Base-by-base conservation (phyloP, 2,113 vertebrate species). In the Plestiodon gilberti region DNA sequence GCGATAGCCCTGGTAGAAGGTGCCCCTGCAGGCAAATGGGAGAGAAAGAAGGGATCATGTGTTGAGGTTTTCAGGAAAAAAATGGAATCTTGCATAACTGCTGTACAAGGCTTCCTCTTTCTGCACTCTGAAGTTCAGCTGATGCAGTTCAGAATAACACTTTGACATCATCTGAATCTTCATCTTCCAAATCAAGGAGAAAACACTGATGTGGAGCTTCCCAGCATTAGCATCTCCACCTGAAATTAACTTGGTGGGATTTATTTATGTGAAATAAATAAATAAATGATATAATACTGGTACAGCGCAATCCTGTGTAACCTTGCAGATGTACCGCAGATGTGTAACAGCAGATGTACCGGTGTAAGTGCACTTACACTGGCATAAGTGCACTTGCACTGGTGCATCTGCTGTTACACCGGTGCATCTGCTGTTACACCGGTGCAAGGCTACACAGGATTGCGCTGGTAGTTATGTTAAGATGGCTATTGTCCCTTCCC, bases 1-100 rank as follows among this genome's bases (percentile, higher is more conserved):
- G 38, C 96, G 97, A 77, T 99, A 99, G 11, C 98, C 98, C 92
- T 99, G 98, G 89, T 98, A 99, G 94, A 98, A 99, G 14, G 96
- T 98, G 48, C 98, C 98, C 86, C 98, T 99, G 95, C 67, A 33
- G 22, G 20, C 43, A 84, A 35, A 64, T 48, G 9, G 79, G 15
- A 4, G n/a, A 79, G 14, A 86, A 23, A 11, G 17, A 15, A 25
- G 20, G 20, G 23, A 13, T 62, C 13, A 78, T 35, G n/a, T 28
- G 11, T 71, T 86, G 61, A 13, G n/a, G 17, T 73, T 6, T 17
- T 71, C 2, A 11, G 23, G 22, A 48, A 48, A 62, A 33, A 61
- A 62, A 4, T 15, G 4, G 25, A 59, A 48, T 38, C 4, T 61
- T 28, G 22, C 67, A 59, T 62, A 71, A 33, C 14, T 79, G 38